phyloP scores from a whole-genome alignment of 2,797 vertebrate genomes.

The Pseudopleuronectes americanus region DNA sequence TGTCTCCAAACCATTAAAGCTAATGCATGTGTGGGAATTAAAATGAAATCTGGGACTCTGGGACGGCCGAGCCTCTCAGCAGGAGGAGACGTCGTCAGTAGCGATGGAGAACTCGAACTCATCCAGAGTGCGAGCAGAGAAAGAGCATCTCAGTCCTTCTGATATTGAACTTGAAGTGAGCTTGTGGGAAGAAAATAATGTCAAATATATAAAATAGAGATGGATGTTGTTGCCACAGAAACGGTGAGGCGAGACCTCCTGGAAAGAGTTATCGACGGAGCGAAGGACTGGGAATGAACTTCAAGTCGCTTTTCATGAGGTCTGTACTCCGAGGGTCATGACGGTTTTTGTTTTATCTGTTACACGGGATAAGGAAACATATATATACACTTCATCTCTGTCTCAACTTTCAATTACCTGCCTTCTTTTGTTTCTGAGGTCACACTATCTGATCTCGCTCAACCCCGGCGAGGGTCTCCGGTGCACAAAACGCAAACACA shows the following conservation, averaged over 20 bases:
- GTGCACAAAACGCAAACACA: constrained; percentile 51
- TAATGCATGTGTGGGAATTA: background rate
- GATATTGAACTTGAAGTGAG: constrained; percentile 19
- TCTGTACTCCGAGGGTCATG: constrained; percentile 19
- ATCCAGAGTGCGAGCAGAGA: background rate
- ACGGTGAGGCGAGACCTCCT: background rate
- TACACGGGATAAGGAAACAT: background rate
- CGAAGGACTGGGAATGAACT: background rate
- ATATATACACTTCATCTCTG: background rate
- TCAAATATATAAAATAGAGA: constrained; percentile 23
- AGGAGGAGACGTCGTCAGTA: too few relatives aligned
- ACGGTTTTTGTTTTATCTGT: background rate
- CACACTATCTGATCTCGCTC: constrained; percentile 15
- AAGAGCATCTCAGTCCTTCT: background rate
- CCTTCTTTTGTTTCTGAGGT: constrained; percentile 22
- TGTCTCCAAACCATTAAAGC: background rate
- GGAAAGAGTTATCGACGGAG: too few relatives aligned
- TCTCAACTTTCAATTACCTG: constrained; percentile 19
- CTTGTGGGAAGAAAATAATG: background rate
- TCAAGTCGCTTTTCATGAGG: constrained; percentile 13
- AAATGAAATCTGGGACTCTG: background rate
- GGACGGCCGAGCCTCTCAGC: background rate
- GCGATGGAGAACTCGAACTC: constrained; percentile 5
- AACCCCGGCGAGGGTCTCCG: constrained; percentile 23
- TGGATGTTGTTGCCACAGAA: constrained; percentile 53